Evolutionary conservation across 2,113 vertebrate genomes (phyloP).

Genomic region (Nettapus auritus): DNA sequence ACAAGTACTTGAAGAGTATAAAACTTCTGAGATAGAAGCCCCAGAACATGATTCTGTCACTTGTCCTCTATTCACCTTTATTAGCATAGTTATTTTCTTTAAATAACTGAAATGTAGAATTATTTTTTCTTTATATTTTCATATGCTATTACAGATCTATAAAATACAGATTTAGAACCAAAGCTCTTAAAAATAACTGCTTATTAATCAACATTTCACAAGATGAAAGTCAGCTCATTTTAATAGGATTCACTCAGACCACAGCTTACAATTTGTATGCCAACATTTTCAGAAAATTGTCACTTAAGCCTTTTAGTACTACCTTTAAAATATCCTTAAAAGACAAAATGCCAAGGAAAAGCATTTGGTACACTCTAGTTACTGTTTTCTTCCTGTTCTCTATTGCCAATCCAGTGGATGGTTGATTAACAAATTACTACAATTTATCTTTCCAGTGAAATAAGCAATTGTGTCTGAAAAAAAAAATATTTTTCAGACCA

Average conservation of each 20-base stretch:
- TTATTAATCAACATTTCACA: background rate
- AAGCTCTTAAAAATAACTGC: background rate
- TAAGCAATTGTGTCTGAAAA: background rate
- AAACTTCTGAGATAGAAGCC: background rate
- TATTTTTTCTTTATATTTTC: background rate
- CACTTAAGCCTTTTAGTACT: background rate
- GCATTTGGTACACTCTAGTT: background rate
- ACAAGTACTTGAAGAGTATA: background rate
- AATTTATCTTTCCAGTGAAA: background rate
- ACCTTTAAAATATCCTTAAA: background rate
- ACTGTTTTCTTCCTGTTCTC: background rate
- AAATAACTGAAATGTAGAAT: background rate
- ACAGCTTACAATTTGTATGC: background rate
- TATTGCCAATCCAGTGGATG: background rate
- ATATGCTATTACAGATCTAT: background rate
- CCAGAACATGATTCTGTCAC: background rate
- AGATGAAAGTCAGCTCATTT: conserved; percentile 2
- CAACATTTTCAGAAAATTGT: background rate
- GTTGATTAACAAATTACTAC: background rate
- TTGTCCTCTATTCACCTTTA: background rate
- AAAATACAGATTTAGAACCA: background rate
- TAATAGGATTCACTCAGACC: conserved; percentile 1
- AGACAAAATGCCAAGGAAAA: background rate
- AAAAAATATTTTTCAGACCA: background rate
- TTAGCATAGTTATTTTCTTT: background rate